phyloP scores from a whole-genome alignment of 2,888 invertebrate species.

The Rhogogaster chlorosoma region DNA sequence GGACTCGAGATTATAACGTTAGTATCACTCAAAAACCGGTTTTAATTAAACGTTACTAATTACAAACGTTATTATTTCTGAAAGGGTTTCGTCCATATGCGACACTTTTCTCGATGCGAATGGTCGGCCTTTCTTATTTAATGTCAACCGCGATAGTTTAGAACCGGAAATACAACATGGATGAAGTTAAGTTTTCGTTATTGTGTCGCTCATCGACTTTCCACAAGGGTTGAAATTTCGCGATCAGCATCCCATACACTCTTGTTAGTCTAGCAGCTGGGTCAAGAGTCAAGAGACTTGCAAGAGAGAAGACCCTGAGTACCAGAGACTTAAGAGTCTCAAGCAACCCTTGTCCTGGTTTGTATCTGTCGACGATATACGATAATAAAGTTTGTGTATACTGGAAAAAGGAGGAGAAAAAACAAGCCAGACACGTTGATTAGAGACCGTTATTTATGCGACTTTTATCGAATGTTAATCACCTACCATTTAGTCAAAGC shows the following conservation, averaged over 20 bases:
- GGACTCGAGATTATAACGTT: not conserved
- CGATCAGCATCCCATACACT: slow-evolving; percentile 7
- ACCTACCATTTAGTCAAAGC: slow-evolving; percentile 14
- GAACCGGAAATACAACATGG: not conserved
- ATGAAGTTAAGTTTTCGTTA: not conserved
- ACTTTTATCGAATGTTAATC: slow-evolving; percentile 1
- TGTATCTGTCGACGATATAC: slow-evolving; percentile 42
- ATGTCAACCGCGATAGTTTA: not conserved
- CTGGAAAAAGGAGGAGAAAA: not conserved
- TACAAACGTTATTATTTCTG: not conserved
- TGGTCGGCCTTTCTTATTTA: not conserved
- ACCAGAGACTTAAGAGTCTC: slow-evolving; percentile 28
- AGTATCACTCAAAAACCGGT: not conserved
- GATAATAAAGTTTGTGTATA: slow-evolving; percentile 24
- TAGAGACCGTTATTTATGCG: not conserved
- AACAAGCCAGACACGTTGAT: not conserved
- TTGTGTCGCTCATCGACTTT: not conserved
- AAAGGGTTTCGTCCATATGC: not conserved
- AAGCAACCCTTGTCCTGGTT: slow-evolving; percentile 42
- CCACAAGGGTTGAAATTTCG: not conserved
- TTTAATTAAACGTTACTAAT: slow-evolving; percentile 9
- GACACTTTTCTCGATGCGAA: not conserved
- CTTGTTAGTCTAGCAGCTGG: slow-evolving; percentile 10
- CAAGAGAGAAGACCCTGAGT: slow-evolving; percentile 13
- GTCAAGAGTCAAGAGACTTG: slow-evolving; percentile 34